Percentiles rank a stretch among this genome's conserved stretches.
phyloP scores from a whole-genome alignment of 2,888 invertebrate species.

The Drosophila borealis region DNA sequence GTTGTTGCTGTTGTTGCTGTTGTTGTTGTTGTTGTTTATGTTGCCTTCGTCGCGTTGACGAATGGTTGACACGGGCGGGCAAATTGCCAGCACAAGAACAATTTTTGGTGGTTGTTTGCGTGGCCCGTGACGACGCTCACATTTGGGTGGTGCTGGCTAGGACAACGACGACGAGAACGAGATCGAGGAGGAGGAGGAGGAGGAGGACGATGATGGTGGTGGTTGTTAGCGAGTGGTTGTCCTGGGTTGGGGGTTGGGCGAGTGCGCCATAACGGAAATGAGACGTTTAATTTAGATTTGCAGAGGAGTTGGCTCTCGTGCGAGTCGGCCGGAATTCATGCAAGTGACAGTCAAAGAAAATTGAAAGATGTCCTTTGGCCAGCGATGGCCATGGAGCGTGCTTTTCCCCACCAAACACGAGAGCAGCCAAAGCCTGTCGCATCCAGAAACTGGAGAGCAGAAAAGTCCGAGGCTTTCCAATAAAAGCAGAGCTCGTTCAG shows the following conservation, averaged over 20 bases:
- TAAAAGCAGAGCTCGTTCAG: no score
- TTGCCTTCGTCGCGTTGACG: conserved; percentile 55
- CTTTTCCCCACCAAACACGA: no score
- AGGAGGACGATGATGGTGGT: conserved; percentile 4
- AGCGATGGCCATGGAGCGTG: background rate
- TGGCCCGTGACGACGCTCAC: conserved; percentile 18
- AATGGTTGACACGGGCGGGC: conserved; percentile 75
- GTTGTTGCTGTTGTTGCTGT: conserved; percentile 12
- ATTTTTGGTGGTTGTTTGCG: conserved; percentile 60
- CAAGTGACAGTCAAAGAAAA: conserved; percentile 72
- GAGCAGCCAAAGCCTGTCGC: no score
- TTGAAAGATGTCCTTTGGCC: conserved; percentile 44
- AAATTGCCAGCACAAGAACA: conserved; percentile 35
- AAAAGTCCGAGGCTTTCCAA: no score
- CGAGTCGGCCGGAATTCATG: conserved; percentile 29
- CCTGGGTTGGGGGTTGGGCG: conserved; percentile 24
- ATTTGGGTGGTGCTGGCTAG: conserved; percentile 42
- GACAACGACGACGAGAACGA: no score
- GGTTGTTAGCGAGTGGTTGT: conserved; percentile 18
- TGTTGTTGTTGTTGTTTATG: conserved; percentile 19
- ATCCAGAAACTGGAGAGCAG: no score
- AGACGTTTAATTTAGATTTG: conserved; percentile 81
- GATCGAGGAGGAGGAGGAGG: no score
- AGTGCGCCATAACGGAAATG: conserved; percentile 77
- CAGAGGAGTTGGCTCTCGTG: no score